Evolutionary conservation across 1,140 invertebrate genomes (phyloP).

Genomic region (Onthophagus taurus): DNA sequence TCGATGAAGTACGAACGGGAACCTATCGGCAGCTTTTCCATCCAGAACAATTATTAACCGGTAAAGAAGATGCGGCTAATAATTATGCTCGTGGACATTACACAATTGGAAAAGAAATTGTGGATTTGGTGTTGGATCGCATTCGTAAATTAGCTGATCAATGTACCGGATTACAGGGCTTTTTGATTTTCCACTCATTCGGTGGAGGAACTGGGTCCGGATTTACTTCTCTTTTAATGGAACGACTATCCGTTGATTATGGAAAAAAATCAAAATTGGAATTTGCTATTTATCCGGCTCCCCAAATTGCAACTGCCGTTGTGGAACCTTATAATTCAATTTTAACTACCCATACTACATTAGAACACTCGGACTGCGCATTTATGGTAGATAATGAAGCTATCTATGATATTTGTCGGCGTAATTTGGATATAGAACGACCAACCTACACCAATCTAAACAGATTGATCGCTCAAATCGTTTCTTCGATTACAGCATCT

Average conservation of each 20-base stretch:
- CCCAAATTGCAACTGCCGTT: slow-evolving; percentile 73
- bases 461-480: slow-evolving; percentile 72
- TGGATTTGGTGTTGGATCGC: slow-evolving; percentile 69
- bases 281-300: slow-evolving; percentile 77
- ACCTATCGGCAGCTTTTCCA: slow-evolving; percentile 65
- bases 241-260: slow-evolving; percentile 69
- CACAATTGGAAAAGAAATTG: slow-evolving; percentile 79
- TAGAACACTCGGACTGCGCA: slow-evolving; percentile 73
- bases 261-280: slow-evolving; percentile 75
- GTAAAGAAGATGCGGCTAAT: slow-evolving; percentile 73
- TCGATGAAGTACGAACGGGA: slow-evolving; percentile 60
- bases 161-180: slow-evolving; percentile 72
- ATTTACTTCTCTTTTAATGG: slow-evolving; percentile 74
- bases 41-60: slow-evolving; percentile 64
- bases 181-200: slow-evolving; percentile 81
- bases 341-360: slow-evolving; percentile 68
- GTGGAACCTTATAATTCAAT: slow-evolving; percentile 81
- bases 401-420: slow-evolving; percentile 81
- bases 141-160: slow-evolving; percentile 65
- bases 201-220: slow-evolving; percentile 80
- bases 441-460: slow-evolving; percentile 75
- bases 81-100: slow-evolving; percentile 81
- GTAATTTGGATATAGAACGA: slow-evolving; percentile 77
- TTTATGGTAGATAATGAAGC: slow-evolving; percentile 86
- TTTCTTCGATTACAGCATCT: slow-evolving; percentile 78